Percentiles rank a stretch among this genome's conserved stretches.
These are phyloP conservation scores for Chelon auratus DNA, from an alignment of 2,797 vertebrate genomes.

Conservation along the genomic window DNA sequence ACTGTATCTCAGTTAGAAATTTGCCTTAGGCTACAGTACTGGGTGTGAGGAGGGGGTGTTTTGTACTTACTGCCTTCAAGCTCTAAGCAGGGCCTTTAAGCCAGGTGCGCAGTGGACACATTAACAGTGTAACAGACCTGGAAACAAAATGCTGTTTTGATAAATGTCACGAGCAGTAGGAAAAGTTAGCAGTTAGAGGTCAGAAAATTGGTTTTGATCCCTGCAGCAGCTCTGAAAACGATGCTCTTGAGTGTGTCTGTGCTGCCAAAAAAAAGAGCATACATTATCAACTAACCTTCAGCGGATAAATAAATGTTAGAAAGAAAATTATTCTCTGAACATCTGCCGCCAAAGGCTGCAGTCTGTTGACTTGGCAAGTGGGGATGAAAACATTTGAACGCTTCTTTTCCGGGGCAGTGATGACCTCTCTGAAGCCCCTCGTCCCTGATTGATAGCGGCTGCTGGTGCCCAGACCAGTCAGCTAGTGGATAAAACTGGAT, in stretches of 20 bases:
- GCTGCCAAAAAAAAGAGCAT: conserved; percentile 31
- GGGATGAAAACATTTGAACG: conserved; percentile 48
- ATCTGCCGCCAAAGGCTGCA: conserved; percentile 46
- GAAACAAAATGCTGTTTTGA: conserved; percentile 6
- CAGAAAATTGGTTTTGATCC: not conserved
- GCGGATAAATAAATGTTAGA: conserved; percentile 43
- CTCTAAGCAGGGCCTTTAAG: not conserved
- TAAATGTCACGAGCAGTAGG: not conserved
- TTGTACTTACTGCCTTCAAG: not conserved
- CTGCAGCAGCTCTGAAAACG: not conserved
- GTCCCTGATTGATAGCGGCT: conserved; percentile 55
- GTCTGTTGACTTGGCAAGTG: conserved; percentile 47
- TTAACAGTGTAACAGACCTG: not conserved
- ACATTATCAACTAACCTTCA: conserved; percentile 38
- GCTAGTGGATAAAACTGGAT: conserved; percentile 70
- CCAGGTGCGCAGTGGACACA: not conserved
- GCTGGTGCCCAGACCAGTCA: conserved; percentile 52
- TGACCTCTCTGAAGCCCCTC: conserved; percentile 34
- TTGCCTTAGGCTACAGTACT: not conserved
- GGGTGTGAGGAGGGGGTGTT: not conserved
- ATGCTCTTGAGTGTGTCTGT: not conserved
- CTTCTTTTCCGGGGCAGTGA: conserved; percentile 20
- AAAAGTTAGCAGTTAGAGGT: not conserved
- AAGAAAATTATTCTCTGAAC: conserved; percentile 26
- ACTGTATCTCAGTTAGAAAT: not conserved